Percentiles rank a stretch among this genome's conserved stretches.
Evolutionary conservation across 2,113 vertebrate genomes (phyloP).

Genomic region (Brachirus orientalis): DNA sequence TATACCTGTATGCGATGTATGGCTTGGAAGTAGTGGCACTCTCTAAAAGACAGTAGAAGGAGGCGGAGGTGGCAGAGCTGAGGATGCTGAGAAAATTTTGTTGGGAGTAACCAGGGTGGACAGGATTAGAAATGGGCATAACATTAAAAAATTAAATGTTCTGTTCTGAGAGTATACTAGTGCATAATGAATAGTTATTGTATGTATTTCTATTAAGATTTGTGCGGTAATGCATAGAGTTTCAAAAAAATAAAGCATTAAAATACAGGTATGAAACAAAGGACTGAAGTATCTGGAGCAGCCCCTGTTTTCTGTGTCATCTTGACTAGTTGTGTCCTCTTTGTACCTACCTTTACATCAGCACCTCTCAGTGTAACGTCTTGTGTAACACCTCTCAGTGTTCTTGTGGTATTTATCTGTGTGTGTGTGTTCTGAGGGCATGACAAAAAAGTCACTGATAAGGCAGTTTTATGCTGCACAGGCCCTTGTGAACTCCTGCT

Average conservation of each 20-base stretch:
- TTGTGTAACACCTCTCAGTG: too few relatives aligned
- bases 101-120: too few relatives aligned
- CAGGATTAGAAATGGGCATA: too few relatives aligned
- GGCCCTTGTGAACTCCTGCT: conserved; percentile 13
- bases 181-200: too few relatives aligned
- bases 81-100: too few relatives aligned
- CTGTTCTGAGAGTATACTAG: background rate
- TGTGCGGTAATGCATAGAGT: too few relatives aligned
- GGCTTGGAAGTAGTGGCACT: too few relatives aligned
- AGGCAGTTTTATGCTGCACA: background rate
- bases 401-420: conserved; percentile 7
- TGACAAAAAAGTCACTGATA: conserved; percentile 27
- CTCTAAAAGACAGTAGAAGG: too few relatives aligned
- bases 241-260: background rate
- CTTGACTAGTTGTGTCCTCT: conserved; percentile 7
- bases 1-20: too few relatives aligned
- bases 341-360: conserved; percentile 13
- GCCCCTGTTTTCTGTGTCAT: background rate
- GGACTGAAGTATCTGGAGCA: too few relatives aligned
- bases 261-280: background rate
- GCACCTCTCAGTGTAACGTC: background rate
- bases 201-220: background rate
- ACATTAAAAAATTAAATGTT: background rate
- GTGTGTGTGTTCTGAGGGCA: conserved; percentile 2
- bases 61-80: too few relatives aligned